Base-by-base conservation (phyloP, 2,888 invertebrate species). In the Lingula anatina region DNA sequence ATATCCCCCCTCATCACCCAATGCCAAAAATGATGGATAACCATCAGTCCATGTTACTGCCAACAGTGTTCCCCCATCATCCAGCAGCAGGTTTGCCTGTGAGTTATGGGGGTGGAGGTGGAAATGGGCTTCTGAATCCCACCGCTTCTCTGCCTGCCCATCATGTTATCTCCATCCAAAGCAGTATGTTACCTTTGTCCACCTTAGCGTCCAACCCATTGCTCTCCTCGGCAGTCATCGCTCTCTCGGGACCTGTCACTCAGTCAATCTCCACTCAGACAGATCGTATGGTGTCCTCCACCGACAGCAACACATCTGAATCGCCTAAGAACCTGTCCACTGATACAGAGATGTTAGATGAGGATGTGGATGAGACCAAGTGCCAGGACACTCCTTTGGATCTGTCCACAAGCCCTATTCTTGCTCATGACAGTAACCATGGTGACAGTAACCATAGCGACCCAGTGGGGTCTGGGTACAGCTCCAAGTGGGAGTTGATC, bases 311-410 rank as follows among this genome's bases (percentile, higher is more conserved):
- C 27, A 20, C 26, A 2, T 18, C 27, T 2, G 24, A 43, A 15
- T 43, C 43, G 23, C 43, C 43, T 27, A 43, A 43, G 20, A 27
- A 43, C 25, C 27, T 21, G 25, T 23, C 25, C 2, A 4, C 24
- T 15, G 26, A 27, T 26, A 15, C 25, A 23, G 43, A 43, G 3
- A 15, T 18, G 4, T n/a, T 44, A 7, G 12, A 31, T 7, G 36
- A 28, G 28, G 20, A 20, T 20, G 7, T 52, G n/a, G 49, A 51
- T 20, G 49, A 46, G 2, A 15, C 31, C 31, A 56, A 57, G 38
- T 53, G 53, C 52, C 66, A 66, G 37, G 65, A 66, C 20, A 47
- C 57, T 27, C 67, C 67, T 7, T 49, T 67, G 15, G 67, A 67
- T 46, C 50, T 67, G 41, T 56, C 59, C 9, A 28, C 55, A 9